Percentiles rank a stretch among this genome's conserved stretches.
phyloP scores from a whole-genome alignment of 2,888 invertebrate genomes.

The Lomographa bimaculata region DNA sequence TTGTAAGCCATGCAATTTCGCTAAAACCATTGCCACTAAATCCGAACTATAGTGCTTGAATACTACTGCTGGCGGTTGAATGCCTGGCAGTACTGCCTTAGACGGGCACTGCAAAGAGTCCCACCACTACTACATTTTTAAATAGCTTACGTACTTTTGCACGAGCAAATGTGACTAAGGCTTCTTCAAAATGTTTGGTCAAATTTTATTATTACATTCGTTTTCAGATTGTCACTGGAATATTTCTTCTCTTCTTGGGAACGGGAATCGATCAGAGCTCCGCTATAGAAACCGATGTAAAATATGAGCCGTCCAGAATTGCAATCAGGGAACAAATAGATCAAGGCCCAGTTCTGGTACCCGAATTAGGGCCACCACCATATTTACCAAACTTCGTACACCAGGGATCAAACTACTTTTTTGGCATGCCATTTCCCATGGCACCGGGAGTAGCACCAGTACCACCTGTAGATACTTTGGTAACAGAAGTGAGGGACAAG shows the following conservation, averaged over 20 bases:
- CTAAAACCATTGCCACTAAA: too few relatives aligned
- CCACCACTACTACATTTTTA: too few relatives aligned
- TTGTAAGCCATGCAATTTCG: too few relatives aligned
- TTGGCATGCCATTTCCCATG: slow-evolving; percentile 44
- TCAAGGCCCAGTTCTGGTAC: slow-evolving; percentile 11
- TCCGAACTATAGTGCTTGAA: too few relatives aligned
- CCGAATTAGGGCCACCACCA: slow-evolving; percentile 28
- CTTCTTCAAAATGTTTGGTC: too few relatives aligned
- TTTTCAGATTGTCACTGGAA: slow-evolving; percentile 39
- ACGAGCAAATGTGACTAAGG: too few relatives aligned
- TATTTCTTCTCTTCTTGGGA: slow-evolving; percentile 40
- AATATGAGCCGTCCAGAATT: slow-evolving; percentile 33
- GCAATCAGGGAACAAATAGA: slow-evolving; percentile 34
- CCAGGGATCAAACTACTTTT: slow-evolving; percentile 50
- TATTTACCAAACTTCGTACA: slow-evolving; percentile 40
- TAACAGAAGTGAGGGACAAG: slow-evolving; percentile 6
- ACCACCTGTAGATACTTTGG: slow-evolving; percentile 1
- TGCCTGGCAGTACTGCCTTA: too few relatives aligned
- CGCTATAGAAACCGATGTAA: slow-evolving; percentile 28
- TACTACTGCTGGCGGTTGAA: too few relatives aligned
- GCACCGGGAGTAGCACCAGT: slow-evolving; percentile 26
- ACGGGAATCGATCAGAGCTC: slow-evolving; percentile 23
- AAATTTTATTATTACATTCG: too few relatives aligned
- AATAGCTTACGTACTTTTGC: too few relatives aligned
- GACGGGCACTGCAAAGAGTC: too few relatives aligned